These are phyloP conservation scores for Heliothis subflexa DNA, from an alignment of 1,140 invertebrate genomes.

Conservation along the genomic window DNA sequence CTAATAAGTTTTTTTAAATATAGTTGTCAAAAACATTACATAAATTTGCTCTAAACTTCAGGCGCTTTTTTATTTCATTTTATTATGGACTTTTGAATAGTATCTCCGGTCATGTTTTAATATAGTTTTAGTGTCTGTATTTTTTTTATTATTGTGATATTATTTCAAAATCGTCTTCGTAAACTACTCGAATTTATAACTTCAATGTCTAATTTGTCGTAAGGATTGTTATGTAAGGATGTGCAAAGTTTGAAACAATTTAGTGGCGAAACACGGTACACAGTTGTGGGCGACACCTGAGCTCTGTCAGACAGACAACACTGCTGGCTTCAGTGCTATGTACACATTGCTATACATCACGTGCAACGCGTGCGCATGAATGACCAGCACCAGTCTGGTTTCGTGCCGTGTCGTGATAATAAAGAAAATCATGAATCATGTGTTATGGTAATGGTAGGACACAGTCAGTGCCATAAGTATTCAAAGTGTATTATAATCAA, in stretches of 20 bases:
- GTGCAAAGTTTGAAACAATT: background rate
- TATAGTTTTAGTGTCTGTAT: too few relatives aligned
- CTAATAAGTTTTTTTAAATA: too few relatives aligned
- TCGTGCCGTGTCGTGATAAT: conserved; percentile 50
- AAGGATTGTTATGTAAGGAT: background rate
- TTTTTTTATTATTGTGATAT: too few relatives aligned
- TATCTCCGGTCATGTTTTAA: too few relatives aligned
- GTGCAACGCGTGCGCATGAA: conserved; percentile 76
- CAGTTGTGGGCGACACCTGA: background rate
- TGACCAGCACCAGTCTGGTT: conserved; percentile 54
- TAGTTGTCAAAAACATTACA: too few relatives aligned
- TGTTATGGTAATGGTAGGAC: conserved; percentile 45
- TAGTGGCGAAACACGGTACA: background rate
- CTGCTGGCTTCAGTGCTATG: conserved; percentile 30
- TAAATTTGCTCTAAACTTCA: too few relatives aligned
- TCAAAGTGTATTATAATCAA: conserved; percentile 35
- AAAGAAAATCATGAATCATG: conserved; percentile 36
- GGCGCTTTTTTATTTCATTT: too few relatives aligned
- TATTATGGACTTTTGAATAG: too few relatives aligned
- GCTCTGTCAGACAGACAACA: background rate
- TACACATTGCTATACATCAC: conserved; percentile 43
- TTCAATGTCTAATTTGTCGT: background rate
- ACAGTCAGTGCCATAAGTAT: conserved; percentile 39
- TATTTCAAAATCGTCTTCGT: too few relatives aligned
- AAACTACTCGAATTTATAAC: too few relatives aligned